Evolutionary conservation across 2,888 invertebrate species (phyloP).

Genomic region (Agrotis ipsilon): DNA sequence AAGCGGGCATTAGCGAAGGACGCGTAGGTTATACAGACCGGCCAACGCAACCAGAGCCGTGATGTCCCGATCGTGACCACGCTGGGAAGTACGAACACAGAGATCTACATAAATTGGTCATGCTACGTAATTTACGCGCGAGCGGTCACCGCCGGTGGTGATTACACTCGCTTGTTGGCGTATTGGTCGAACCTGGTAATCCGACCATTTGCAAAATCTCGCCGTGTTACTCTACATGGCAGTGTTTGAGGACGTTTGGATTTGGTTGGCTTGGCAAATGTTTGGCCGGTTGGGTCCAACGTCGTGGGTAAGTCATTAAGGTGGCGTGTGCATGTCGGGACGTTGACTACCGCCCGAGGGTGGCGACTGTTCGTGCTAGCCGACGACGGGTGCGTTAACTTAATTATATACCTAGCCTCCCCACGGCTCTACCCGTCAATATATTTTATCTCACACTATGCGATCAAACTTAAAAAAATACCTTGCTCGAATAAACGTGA

Average conservation of each 20-base stretch:
- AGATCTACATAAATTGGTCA: conserved; percentile 71
- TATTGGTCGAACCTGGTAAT: conserved; percentile 83
- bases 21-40: conserved; percentile 79
- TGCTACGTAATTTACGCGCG: conserved; percentile 88
- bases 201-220: conserved; percentile 75
- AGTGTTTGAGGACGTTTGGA: conserved; percentile 61
- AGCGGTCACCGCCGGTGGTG: conserved; percentile 87
- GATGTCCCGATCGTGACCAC: conserved; percentile 56
- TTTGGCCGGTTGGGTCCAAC: conserved; percentile 70
- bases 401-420: conserved; percentile 76
- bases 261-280: conserved; percentile 74
- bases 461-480: conserved; percentile 48
- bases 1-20: conserved; percentile 88
- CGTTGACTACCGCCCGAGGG: conserved; percentile 74
- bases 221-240: conserved; percentile 55
- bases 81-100: conserved; percentile 43
- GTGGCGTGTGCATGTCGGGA: conserved; percentile 82
- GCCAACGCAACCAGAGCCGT: conserved; percentile 74
- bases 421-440: conserved; percentile 60
- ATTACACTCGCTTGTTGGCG: conserved; percentile 86
- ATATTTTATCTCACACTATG: conserved; percentile 59
- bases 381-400: conserved; percentile 79
- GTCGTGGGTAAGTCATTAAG: conserved; percentile 82
- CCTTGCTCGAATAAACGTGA: conserved; percentile 14
- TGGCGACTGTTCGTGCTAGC: conserved; percentile 73